phyloP scores from a whole-genome alignment of 2,797 vertebrate species.

The Hydrophis major region DNA sequence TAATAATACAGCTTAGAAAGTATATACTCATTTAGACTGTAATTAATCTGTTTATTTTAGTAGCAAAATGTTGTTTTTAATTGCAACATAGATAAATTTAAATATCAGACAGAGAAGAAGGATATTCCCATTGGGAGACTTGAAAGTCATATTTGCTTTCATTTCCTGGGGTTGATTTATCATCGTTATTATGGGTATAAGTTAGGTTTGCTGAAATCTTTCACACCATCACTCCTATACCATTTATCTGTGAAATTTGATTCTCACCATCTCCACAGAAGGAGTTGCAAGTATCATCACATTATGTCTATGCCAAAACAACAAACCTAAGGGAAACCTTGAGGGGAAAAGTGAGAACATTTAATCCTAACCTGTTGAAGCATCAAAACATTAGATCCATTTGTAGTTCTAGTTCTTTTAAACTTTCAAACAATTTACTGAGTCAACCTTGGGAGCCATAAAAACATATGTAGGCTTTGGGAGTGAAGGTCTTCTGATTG shows the following conservation, averaged over 20 bases:
- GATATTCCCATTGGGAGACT: background rate
- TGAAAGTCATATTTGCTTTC: background rate
- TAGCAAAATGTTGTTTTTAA: background rate
- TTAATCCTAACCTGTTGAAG: background rate
- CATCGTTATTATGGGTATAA: background rate
- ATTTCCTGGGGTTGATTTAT: background rate
- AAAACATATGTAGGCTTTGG: background rate
- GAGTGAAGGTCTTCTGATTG: background rate
- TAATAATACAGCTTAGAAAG: background rate
- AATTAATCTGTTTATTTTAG: background rate
- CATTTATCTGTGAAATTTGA: background rate
- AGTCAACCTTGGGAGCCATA: background rate
- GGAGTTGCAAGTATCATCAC: background rate
- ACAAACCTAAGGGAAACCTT: background rate
- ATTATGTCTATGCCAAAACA: background rate
- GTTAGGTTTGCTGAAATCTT: background rate
- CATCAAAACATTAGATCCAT: background rate
- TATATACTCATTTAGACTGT: background rate
- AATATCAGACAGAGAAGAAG: background rate
- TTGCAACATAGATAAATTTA: background rate
- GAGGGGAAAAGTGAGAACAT: background rate
- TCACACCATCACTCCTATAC: background rate
- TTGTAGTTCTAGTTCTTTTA: background rate
- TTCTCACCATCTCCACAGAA: background rate
- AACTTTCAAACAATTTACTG: background rate